Percentiles rank a stretch among this genome's conserved stretches.
Evolutionary conservation across 2,888 invertebrate genomes (phyloP).

Genomic region (Ichneumoninae sp.): DNA sequence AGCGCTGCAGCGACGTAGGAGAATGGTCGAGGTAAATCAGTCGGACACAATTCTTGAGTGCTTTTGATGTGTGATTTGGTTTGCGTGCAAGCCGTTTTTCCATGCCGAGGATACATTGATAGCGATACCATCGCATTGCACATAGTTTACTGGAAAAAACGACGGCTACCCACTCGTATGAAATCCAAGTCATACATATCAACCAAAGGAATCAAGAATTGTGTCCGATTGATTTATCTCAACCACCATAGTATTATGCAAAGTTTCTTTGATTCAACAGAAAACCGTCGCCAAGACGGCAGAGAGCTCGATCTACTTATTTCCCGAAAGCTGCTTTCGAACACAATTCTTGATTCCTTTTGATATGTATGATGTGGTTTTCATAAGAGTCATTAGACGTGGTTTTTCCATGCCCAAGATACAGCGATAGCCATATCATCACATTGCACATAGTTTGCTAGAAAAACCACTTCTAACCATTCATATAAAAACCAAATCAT

Average conservation of each 20-base stretch:
- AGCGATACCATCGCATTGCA: slow-evolving; percentile 26
- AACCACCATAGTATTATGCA: slow-evolving; percentile 6
- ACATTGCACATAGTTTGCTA: too few species aligned
- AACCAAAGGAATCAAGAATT: neutral
- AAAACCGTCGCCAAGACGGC: slow-evolving; percentile 6
- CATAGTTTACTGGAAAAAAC: neutral
- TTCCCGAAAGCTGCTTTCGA: neutral
- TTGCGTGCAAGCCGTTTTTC: neutral
- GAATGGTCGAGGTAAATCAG: neutral
- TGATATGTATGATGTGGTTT: too few species aligned
- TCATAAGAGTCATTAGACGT: too few species aligned
- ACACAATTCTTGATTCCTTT: neutral
- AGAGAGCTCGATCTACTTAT: neutral
- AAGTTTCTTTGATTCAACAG: slow-evolving; percentile 44
- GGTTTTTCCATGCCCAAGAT: neutral
- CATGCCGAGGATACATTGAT: neutral
- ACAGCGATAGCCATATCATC: neutral
- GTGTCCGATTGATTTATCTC: neutral
- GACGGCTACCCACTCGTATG: neutral
- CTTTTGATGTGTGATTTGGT: neutral
- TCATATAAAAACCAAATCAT: neutral
- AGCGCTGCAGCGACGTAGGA: neutral
- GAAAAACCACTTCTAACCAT: neutral
- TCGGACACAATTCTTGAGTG: neutral
- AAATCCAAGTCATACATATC: neutral